phyloP scores from a whole-genome alignment of 2,888 invertebrate genomes.

The Torymus texanus region DNA sequence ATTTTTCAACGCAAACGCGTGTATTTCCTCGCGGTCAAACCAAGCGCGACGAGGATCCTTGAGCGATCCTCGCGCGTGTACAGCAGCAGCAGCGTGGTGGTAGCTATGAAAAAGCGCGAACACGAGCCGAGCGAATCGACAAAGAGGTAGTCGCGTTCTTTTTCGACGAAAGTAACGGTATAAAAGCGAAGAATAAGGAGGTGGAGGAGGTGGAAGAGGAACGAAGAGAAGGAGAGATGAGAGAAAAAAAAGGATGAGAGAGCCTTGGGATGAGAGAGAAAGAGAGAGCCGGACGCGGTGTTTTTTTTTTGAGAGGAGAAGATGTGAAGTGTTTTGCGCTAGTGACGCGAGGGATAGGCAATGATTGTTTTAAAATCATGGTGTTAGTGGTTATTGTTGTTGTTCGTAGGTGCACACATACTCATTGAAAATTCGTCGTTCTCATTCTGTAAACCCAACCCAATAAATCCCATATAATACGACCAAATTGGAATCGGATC shows the following conservation, averaged over 20 bases:
- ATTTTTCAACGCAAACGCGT: slow-evolving; percentile 8
- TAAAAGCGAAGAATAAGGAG: background rate
- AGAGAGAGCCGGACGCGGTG: background rate
- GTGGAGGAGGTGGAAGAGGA: background rate
- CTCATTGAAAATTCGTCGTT: too few species aligned
- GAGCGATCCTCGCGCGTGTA: slow-evolving; percentile 29
- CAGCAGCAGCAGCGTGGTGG: too few species aligned
- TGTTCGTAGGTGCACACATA: too few species aligned
- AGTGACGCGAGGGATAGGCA: too few species aligned
- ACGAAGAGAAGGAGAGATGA: background rate
- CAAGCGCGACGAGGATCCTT: slow-evolving; percentile 35
- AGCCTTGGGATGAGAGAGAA: slow-evolving; percentile 16
- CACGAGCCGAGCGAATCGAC: slow-evolving; percentile 48
- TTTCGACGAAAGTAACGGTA: slow-evolving; percentile 42
- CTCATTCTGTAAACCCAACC: too few species aligned
- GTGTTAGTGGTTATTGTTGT: too few species aligned
- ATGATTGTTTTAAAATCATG: too few species aligned
- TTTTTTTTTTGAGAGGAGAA: background rate
- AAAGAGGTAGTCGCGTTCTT: slow-evolving; percentile 29
- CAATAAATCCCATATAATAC: too few species aligned
- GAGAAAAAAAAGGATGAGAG: slow-evolving; percentile 24
- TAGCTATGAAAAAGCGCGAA: too few species aligned
- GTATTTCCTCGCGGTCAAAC: background rate
- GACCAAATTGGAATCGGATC: too few species aligned
- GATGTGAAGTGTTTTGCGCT: too few species aligned